These are phyloP conservation scores for Crocallis elinguaria DNA, from an alignment of 2,888 invertebrate genomes.

Conservation along the genomic window DNA sequence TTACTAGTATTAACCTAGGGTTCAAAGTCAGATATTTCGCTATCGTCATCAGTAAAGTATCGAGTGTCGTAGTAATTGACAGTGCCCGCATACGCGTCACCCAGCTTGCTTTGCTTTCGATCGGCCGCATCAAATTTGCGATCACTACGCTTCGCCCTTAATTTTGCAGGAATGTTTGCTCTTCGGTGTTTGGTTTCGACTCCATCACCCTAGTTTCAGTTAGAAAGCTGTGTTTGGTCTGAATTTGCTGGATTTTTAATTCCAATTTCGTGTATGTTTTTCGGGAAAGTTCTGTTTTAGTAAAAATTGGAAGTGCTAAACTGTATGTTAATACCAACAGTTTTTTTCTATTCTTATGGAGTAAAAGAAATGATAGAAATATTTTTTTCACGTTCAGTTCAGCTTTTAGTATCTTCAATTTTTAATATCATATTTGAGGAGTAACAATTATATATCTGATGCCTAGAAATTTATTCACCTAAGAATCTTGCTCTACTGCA, in stretches of 20 bases:
- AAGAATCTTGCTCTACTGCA: slow-evolving; percentile 1
- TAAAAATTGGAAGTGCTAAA: no score
- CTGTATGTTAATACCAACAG: no score
- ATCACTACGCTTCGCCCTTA: slow-evolving; percentile 33
- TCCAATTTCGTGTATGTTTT: not conserved
- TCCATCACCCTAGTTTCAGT: slow-evolving; percentile 20
- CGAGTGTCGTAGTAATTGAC: slow-evolving; percentile 34
- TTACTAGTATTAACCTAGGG: not conserved
- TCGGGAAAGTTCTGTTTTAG: no score
- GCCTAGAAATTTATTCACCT: not conserved
- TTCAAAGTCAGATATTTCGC: not conserved
- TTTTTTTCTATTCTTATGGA: no score
- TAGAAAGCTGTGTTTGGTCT: not conserved
- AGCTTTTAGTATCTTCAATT: no score
- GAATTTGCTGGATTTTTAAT: not conserved
- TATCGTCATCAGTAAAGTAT: slow-evolving; percentile 12
- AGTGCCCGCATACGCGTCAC: slow-evolving; percentile 35
- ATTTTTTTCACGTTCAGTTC: no score
- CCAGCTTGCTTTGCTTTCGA: slow-evolving; percentile 39
- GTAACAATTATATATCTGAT: not conserved
- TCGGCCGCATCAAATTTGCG: slow-evolving; percentile 27
- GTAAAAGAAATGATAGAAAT: no score
- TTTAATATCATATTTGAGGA: no score
- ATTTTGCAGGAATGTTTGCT: slow-evolving; percentile 28
- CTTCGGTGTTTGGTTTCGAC: slow-evolving; percentile 27